These are phyloP conservation scores for Xenopus tropicalis DNA, from an alignment of 2,113 vertebrate species.

Conservation along the genomic window DNA sequence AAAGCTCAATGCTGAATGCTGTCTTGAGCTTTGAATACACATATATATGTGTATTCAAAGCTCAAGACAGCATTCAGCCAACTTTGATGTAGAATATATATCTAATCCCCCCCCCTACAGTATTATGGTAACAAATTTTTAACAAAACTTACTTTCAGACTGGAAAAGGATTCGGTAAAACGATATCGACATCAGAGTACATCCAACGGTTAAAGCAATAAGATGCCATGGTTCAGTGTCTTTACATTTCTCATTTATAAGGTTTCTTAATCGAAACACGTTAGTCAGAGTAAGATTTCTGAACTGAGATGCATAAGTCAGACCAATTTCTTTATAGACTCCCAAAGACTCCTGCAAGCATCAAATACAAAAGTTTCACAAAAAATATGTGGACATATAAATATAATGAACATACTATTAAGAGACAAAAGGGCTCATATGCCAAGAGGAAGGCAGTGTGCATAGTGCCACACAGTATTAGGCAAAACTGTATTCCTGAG, in stretches of 20 bases:
- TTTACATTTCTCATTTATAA: conserved; percentile 16
- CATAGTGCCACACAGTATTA: too few relatives aligned
- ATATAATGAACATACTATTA: not conserved
- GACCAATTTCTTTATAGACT: conserved; percentile 24
- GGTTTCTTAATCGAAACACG: not conserved
- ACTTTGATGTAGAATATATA: not conserved
- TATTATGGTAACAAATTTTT: too few relatives aligned
- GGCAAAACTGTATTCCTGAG: too few relatives aligned
- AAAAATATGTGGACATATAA: too few relatives aligned
- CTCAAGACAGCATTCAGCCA: too few relatives aligned
- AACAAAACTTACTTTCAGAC: conserved; percentile 29
- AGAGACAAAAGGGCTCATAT: too few relatives aligned
- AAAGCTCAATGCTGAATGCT: too few relatives aligned
- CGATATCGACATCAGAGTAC: conserved; percentile 11
- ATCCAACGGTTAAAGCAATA: conserved; percentile 10
- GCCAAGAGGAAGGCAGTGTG: too few relatives aligned
- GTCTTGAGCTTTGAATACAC: too few relatives aligned
- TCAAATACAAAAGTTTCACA: not conserved
- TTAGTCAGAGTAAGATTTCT: not conserved
- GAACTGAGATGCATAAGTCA: conserved; percentile 1
- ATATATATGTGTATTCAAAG: too few relatives aligned
- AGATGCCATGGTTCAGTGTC: conserved; percentile 26
- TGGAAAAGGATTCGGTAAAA: conserved; percentile 24
- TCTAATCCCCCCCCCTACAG: not conserved
- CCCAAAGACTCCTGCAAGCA: conserved; percentile 3